phyloP scores from a whole-genome alignment of 2,888 invertebrate genomes.

The Dolichomitus sp. region DNA sequence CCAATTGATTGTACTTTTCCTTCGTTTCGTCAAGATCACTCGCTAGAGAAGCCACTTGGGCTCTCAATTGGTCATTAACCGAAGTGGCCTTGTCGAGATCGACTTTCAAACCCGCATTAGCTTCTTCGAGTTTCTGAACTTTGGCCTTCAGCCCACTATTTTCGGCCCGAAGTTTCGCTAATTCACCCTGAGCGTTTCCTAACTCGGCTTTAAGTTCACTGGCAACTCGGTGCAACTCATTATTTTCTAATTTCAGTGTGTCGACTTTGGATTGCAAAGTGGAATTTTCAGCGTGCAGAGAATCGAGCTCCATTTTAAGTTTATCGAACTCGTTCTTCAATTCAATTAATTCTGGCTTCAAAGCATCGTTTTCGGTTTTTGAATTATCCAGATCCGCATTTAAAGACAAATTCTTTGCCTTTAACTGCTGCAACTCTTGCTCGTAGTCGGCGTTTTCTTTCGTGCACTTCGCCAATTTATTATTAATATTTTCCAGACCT shows the following conservation, averaged over 20 bases:
- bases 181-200: constrained; percentile 42
- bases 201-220: constrained; percentile 46
- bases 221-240: constrained; percentile 53
- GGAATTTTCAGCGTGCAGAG: constrained; percentile 43
- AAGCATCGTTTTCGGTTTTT: constrained; percentile 44
- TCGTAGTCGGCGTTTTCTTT: constrained; percentile 33
- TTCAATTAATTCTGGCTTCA: constrained; percentile 46
- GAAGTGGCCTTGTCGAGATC: constrained; percentile 59
- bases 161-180: constrained; percentile 50
- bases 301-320: constrained; percentile 56
- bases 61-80: constrained; percentile 48
- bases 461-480: constrained; percentile 50
- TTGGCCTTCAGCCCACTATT: constrained; percentile 45
- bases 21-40: constrained; percentile 51
- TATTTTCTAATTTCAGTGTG: constrained; percentile 51
- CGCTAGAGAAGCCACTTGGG: constrained; percentile 19
- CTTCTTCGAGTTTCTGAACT: constrained; percentile 57
- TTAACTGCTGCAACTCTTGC: constrained; percentile 53
- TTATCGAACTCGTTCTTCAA: constrained; percentile 55
- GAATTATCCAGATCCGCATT: constrained; percentile 48
- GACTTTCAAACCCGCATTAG: constrained; percentile 57
- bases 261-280: constrained; percentile 44
- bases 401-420: constrained; percentile 47
- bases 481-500: constrained; percentile 50
- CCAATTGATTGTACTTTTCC: constrained; percentile 56